Conservation (phyloP, 2,888 invertebrate species). For the Caenorhabditis afra region DNA sequence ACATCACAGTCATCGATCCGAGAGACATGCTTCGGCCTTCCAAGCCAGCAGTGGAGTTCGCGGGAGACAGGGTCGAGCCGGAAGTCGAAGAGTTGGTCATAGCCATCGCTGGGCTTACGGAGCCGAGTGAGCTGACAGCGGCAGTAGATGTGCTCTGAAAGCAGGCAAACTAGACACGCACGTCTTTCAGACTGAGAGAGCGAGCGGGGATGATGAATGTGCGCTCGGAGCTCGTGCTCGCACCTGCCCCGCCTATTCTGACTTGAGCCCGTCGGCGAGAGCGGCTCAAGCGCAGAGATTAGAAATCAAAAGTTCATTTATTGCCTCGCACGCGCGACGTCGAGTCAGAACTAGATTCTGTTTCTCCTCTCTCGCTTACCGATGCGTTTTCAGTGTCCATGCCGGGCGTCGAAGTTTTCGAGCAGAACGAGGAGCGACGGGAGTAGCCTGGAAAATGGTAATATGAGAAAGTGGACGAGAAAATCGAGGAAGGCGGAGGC, state of each 20-base stretch:
- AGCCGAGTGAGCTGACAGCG: constrained; percentile 7
- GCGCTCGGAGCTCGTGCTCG: neutral
- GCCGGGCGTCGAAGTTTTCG: constrained; percentile 56
- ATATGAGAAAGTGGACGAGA: neutral
- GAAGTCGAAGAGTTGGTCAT: constrained; percentile 14
- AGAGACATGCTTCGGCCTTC: constrained; percentile 66
- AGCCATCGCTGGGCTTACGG: no score
- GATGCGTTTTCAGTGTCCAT: constrained; percentile 52
- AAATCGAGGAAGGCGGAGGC: constrained; percentile 10
- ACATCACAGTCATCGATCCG: constrained; percentile 72
- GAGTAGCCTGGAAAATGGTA: constrained; percentile 49
- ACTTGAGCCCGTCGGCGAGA: constrained; percentile 12
- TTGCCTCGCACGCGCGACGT: constrained; percentile 8
- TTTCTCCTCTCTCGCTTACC: constrained; percentile 32
- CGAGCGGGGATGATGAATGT: constrained; percentile 11
- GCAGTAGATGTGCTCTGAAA: constrained; percentile 37
- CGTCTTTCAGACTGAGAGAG: constrained; percentile 1
- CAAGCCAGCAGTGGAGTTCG: constrained; percentile 32
- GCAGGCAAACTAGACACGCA: constrained; percentile 7
- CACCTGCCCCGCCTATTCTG: constrained; percentile 46
- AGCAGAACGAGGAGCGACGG: constrained; percentile 55
- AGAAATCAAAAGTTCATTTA: constrained; percentile 46
- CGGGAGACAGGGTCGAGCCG: neutral
- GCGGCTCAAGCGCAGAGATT: constrained; percentile 19
- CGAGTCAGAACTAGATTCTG: constrained; percentile 29